Conservation (phyloP, 2,113 vertebrate species). For the Physeter macrocephalus region DNA sequence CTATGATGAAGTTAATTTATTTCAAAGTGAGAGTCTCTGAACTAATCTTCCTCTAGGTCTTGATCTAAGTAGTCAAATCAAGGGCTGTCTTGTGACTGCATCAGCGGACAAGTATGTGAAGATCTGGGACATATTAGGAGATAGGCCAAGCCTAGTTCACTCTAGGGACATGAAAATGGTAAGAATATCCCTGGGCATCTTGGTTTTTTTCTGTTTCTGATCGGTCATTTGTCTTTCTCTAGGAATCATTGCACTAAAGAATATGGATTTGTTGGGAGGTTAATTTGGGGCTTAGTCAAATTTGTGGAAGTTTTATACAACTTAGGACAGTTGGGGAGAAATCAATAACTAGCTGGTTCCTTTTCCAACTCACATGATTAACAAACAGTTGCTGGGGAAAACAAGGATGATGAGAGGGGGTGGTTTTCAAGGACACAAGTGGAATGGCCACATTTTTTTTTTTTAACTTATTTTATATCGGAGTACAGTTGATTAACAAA, state of each 20-base stretch:
- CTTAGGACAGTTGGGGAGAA: not conserved
- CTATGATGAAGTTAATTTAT: not conserved
- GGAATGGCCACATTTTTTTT: not conserved
- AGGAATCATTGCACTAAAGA: not conserved
- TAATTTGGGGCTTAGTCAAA: not conserved
- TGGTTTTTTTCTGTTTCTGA: not conserved
- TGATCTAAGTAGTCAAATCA: constrained; percentile 94
- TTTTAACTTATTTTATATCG: not conserved
- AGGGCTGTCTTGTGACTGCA: constrained; percentile 94
- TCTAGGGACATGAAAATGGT: constrained; percentile 99
- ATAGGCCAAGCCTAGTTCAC: constrained; percentile 93
- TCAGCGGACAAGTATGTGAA: constrained; percentile 95
- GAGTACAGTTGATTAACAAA: not conserved
- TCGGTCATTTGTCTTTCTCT: not conserved
- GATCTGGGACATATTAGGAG: constrained; percentile 94
- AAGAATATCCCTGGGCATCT: not conserved
- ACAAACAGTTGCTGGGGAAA: not conserved
- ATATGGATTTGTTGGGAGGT: not conserved
- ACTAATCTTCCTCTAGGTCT: constrained; percentile 81
- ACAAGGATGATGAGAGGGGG: not conserved
- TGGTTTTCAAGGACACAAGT: not conserved
- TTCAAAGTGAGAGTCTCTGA: not conserved
- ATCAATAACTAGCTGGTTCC: not conserved
- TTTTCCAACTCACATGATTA: not conserved
- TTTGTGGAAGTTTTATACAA: not conserved